phyloP scores from a whole-genome alignment of 2,888 invertebrate genomes.

The Cheilosia urbana region DNA sequence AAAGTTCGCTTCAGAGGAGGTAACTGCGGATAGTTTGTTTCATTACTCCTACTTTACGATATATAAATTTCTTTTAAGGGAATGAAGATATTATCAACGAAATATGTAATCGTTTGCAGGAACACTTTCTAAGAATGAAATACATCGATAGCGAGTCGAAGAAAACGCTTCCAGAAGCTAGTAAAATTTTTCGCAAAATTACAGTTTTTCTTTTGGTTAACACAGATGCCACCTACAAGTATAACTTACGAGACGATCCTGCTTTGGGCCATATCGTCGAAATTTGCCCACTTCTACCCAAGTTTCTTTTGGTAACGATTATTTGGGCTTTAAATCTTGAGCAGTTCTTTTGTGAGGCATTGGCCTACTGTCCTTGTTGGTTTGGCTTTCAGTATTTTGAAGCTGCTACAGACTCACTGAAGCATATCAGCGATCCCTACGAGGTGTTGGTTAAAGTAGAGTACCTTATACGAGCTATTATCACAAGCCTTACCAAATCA shows the following conservation, averaged over 20 bases:
- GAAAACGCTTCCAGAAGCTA: conserved; percentile 64
- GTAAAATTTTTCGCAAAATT: conserved; percentile 78
- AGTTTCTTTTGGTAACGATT: conserved; percentile 78
- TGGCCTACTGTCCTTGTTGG: conserved; percentile 80
- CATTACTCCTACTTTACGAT: not conserved
- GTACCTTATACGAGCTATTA: conserved; percentile 77
- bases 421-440: conserved; percentile 78
- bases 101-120: conserved; percentile 77
- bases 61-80: conserved; percentile 74
- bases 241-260: conserved; percentile 78
- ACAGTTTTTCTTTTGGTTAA: conserved; percentile 79
- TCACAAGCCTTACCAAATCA: conserved; percentile 78
- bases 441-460: conserved; percentile 79
- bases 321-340: conserved; percentile 79
- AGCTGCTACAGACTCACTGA: conserved; percentile 78
- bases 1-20: conserved; percentile 80
- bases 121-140: conserved; percentile 71
- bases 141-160: conserved; percentile 74
- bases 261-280: conserved; percentile 78
- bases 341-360: conserved; percentile 79
- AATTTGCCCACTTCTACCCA: conserved; percentile 79
- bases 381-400: conserved; percentile 80
- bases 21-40: not conserved
- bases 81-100: conserved; percentile 79
- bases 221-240: conserved; percentile 79